Conservation (phyloP, 1,140 invertebrate genomes). For the Macrotrachela quadricornifera region DNA sequence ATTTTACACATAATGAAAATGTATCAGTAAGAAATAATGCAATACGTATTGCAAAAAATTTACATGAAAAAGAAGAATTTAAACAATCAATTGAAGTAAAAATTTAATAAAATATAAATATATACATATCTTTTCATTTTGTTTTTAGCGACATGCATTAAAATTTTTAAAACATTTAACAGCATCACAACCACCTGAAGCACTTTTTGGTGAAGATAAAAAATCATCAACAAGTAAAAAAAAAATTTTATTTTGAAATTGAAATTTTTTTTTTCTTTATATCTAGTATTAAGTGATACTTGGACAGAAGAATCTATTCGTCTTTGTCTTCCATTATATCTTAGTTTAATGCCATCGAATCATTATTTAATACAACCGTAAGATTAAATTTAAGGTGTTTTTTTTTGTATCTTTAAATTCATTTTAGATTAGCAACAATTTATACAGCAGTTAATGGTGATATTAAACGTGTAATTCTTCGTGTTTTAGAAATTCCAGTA, state of each 20-base stretch:
- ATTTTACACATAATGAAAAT: slow-evolving; percentile 47
- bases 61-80: slow-evolving; percentile 48
- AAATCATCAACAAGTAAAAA: not conserved
- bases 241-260: not conserved
- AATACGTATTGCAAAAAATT: slow-evolving; percentile 47
- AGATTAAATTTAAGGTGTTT: slow-evolving; percentile 16
- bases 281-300: slow-evolving; percentile 13
- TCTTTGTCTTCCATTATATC: slow-evolving; percentile 59
- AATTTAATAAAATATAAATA: no score
- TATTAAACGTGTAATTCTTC: slow-evolving; percentile 66
- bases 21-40: slow-evolving; percentile 46
- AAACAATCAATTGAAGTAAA: slow-evolving; percentile 46
- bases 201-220: not conserved
- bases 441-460: slow-evolving; percentile 54
- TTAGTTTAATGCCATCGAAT: slow-evolving; percentile 56
- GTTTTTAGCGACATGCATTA: not conserved
- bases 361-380: slow-evolving; percentile 51
- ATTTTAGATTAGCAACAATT: slow-evolving; percentile 23
- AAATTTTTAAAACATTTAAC: not conserved
- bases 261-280: not conserved
- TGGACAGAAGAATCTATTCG: slow-evolving; percentile 77
- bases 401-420: not conserved
- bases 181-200: not conserved
- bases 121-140: not conserved
- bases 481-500: slow-evolving; percentile 51